Base-by-base conservation (phyloP, 1,140 invertebrate species). In the Heliconius hermathena region DNA sequence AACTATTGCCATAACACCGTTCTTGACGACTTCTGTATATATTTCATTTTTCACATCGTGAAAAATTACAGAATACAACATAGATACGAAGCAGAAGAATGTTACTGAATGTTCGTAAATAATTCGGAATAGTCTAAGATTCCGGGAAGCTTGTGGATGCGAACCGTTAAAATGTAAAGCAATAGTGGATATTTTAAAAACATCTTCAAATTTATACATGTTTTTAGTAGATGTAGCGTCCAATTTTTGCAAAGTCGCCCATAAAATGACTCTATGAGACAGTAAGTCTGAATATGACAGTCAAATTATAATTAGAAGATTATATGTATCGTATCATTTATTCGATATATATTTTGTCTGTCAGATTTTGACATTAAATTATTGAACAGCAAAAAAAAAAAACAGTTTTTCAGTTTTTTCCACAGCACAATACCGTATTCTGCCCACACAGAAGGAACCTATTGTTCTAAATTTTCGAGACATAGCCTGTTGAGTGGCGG, bases 1-100 rank as follows among this genome's bases (percentile, higher is more conserved):
- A 0, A 90, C 82, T 11, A 87, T 88, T 9, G 76, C 78, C 82
- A 90, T 89, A 3, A 78, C 78, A 2, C 77, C 79, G 73, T 88
- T 90, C 71, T 88, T 88, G 52, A 84, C 83, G 5, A 86, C 86
- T 52, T 90, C 87, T 29, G 78, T 70, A 36, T 85, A 88, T n/a
- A 81, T 76, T 66, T 79, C 79, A 20, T 49, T 6, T n/a, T 72
- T 85, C 13, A 89, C 76, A 54, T 90, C 87, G 36, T 85, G 74
- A 33, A 74, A 82, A 22, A 87, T 72, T 4, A 89, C 78, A n/a
- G 88, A 87, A 76, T 88, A 82, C 2, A 79, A 0, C 2, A 87
- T 75, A 60, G 84, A 83, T 13, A 81, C 0, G 52, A 83, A 84
- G 57, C 79, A 79, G 4, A 78, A 29, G 16, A 79, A 8, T 0